A percentile compares a stretch with the other conserved stretches of the same genome.
Conservation (phyloP, 2,797 vertebrate genomes). For the Sternarchorhynchus goeldii region DNA sequence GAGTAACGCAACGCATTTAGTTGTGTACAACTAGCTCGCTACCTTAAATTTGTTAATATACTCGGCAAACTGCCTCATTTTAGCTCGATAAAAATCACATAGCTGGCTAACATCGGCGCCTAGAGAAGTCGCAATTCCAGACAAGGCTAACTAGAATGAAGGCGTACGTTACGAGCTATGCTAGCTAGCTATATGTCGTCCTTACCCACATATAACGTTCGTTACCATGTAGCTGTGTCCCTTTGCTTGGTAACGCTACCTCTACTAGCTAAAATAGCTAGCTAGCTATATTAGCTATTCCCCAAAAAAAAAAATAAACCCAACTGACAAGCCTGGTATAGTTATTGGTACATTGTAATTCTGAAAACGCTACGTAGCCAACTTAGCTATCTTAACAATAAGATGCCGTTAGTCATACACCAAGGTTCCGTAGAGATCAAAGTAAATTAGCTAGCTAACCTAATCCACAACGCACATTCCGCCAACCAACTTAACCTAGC, state of each 20-base stretch:
- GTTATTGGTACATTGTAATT: neutral
- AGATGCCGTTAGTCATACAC: constrained; percentile 30
- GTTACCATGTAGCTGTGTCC: too few relatives aligned
- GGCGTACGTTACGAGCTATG: neutral
- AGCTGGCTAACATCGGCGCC: neutral
- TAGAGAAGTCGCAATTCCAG: neutral
- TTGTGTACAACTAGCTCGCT: too few relatives aligned
- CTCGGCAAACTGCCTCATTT: neutral
- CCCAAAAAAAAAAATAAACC: too few relatives aligned
- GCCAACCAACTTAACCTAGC: neutral
- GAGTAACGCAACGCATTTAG: too few relatives aligned
- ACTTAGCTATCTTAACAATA: constrained; percentile 35
- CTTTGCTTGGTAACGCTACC: neutral
- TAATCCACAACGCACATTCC: too few relatives aligned
- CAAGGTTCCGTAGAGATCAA: constrained; percentile 20
- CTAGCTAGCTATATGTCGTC: too few relatives aligned
- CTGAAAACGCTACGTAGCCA: constrained; percentile 12
- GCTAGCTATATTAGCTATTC: too few relatives aligned
- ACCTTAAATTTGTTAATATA: too few relatives aligned
- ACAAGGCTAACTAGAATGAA: neutral
- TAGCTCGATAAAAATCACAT: neutral
- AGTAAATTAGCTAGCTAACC: too few relatives aligned
- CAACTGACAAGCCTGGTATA: neutral
- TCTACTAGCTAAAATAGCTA: too few relatives aligned
- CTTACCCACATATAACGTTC: too few relatives aligned